Evolutionary conservation across 2,797 vertebrate genomes (phyloP), one percentile per base, ranked within the genome.

Genomic region (Mareca strepera): DNA sequence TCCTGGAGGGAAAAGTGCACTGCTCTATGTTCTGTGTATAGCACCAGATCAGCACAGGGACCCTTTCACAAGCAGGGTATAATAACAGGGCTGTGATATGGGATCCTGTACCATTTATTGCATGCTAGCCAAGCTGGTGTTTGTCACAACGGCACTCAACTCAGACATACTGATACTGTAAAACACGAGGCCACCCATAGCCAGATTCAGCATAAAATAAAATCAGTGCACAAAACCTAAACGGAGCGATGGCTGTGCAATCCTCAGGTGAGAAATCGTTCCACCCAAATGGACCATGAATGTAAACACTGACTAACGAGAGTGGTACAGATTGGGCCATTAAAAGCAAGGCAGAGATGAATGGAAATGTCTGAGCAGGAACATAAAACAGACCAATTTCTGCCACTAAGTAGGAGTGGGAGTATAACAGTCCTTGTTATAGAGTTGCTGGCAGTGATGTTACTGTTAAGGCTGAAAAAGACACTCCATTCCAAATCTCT

Each of bases 381-480:
- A 96, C 89, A 96, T 91, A 96, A 97, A 96, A 20, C 86, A 91
- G 92, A 70, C 95, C 95, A 82, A 90, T 93, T 95, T 96, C 96
- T 96, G 95, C 92, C 86, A 96, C 88, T 94, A 96, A 97, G 96
- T 48, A 94, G 92, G 88, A 96, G 90, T 39, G 82, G 94, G 94
- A 96, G 91, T 69, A 78, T 79, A 94, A 95, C 91, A 93, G 92
- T 60, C 85, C 95, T 95, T 95, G 94, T 97, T 96, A 96, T 39
- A 82, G 67, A 94, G 68, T 63, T 92, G 93, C 91, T 97, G 88
- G 87, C 69, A 89, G 75, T 75, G 95, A 96, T 91, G 85, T 95
- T 97, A 76, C 97, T 94, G 93, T 96, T 93, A 92, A 96, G 86
- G 96, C 93, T 97, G 96, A 95, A 94, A 96, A 97, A 95, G 94